Evolutionary conservation across 1,140 invertebrate species (phyloP).

Genomic region (Ips typographus): DNA sequence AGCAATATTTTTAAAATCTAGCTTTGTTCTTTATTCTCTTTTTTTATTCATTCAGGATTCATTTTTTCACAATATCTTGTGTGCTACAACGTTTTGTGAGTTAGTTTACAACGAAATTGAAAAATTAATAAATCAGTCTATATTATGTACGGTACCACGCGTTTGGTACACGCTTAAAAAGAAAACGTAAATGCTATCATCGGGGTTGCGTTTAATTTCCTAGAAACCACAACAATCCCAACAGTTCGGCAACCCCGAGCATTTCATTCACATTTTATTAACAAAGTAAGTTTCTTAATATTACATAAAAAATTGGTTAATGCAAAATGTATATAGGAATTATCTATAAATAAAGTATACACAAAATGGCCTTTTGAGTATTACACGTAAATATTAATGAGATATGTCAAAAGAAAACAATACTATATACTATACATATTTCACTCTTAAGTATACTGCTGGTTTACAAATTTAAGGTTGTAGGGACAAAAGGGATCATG

Average conservation of each 20-base stretch:
- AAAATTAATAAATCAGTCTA: constrained; percentile 27
- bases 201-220: not conserved
- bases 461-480: too few relatives aligned
- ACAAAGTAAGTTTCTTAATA: not conserved
- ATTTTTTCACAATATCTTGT: constrained; percentile 40
- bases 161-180: not conserved
- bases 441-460: too few relatives aligned
- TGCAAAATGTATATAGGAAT: not conserved
- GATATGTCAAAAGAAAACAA: too few relatives aligned
- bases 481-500: too few relatives aligned
- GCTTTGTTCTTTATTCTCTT: constrained; percentile 38
- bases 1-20: constrained; percentile 40
- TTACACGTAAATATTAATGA: too few relatives aligned
- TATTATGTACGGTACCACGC: not conserved
- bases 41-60: constrained; percentile 29
- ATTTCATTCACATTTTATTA: not conserved
- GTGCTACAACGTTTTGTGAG: constrained; percentile 46
- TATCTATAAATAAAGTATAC: too few relatives aligned
- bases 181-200: not conserved
- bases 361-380: too few relatives aligned
- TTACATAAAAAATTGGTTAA: not conserved
- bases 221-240: not conserved
- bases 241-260: not conserved
- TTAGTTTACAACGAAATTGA: constrained; percentile 42
- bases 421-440: too few relatives aligned